Base-by-base conservation (phyloP, 2,113 vertebrate genomes). In the Paraplagusia blochii region DNA sequence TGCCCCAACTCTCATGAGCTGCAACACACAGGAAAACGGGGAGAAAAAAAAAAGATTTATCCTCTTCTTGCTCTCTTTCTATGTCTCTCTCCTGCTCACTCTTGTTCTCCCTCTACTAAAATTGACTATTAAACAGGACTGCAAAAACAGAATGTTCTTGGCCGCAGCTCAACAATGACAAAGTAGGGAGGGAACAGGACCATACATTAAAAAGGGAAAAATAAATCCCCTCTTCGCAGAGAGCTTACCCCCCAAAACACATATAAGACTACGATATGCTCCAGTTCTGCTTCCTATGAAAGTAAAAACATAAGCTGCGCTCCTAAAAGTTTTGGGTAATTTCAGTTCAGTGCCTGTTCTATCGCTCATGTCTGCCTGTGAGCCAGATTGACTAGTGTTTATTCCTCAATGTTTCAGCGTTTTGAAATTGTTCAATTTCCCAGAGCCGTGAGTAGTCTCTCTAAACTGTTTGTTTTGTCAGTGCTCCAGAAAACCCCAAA, bases 121-220 rank as follows among this genome's bases (percentile, higher is more conserved):
- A 86, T 69, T 85, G 82, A 87, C 85, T 86, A 82, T 88, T 89
- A 85, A 84, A 85, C 82, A 79, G 74, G 50, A 29, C 81, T 80
- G 77, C 80, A 86, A 88, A 89, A 88, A 88, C 80, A 83, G 90
- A 90, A 90, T 90, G 89, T 90, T 90, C 88, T 90, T 89, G 85
- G 87, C 88, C 8, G 54, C 11, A 66, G 64, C 80, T 90, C 88
- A 91, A 88, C 87, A 88, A 88, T 89, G 85, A 90, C 82, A 85
- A 81, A 80, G 79, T 72, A 70, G 82, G 80, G 80, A 82, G 81
- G 77, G 83, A 69, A 58, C 64, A 56, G 72, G 76, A 75, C 85
- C 85, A 89, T 86, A 89, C 83, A 45, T 88, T 88, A 76, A 79
- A 54, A 13, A 48, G 60, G 13, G 36, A 48, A 33, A 48, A 46